Evolutionary conservation across 2,797 vertebrate genomes (phyloP).

Genomic region (Onychomys torridus): DNA sequence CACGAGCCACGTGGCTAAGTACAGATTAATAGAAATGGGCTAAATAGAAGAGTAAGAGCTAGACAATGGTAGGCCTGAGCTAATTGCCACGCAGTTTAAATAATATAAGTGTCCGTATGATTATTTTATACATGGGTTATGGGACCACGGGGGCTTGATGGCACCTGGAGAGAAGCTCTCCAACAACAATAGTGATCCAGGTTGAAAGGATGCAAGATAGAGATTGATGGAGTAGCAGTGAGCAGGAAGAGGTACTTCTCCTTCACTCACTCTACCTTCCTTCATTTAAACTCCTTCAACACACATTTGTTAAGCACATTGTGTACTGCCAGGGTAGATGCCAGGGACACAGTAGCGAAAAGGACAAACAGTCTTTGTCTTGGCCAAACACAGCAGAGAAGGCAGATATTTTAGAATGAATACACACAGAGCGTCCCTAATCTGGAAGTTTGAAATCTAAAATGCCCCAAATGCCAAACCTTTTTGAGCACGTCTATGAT

Average conservation of each 20-base stretch:
- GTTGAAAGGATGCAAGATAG: not conserved
- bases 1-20: too few species aligned
- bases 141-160: too few species aligned
- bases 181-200: too few species aligned
- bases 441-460: not conserved
- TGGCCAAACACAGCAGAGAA: not conserved
- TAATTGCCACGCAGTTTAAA: too few species aligned
- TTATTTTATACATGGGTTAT: too few species aligned
- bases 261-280: not conserved
- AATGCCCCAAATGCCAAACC: not conserved
- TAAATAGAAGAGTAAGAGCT: too few species aligned
- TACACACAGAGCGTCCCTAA: too few species aligned
- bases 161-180: too few species aligned
- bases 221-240: not conserved
- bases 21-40: too few species aligned
- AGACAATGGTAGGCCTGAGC: too few species aligned
- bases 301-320: not conserved
- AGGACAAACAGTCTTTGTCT: not conserved
- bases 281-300: not conserved
- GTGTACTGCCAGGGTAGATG: too few species aligned
- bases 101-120: too few species aligned
- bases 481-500: not conserved
- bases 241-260: not conserved
- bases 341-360: not conserved
- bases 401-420: not conserved